These are phyloP conservation scores for Sebastiscus tertius DNA, from an alignment of 2,797 vertebrate species.

Conservation along the genomic window DNA sequence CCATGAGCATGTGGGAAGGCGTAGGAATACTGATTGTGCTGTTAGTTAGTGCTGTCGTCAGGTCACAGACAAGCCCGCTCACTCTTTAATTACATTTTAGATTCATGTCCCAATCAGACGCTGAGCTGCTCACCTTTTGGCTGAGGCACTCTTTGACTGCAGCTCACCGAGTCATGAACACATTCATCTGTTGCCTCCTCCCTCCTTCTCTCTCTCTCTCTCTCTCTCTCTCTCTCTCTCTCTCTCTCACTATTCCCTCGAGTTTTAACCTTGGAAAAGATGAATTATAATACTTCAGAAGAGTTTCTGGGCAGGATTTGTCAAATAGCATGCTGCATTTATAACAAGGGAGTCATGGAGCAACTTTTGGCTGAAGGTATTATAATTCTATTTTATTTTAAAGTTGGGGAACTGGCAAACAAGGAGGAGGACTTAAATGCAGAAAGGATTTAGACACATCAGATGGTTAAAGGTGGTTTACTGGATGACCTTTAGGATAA, in stretches of 20 bases:
- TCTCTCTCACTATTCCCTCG: neutral
- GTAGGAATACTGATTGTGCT: conserved; percentile 51
- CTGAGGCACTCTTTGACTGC: conserved; percentile 12
- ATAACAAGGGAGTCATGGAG: neutral
- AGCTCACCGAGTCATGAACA: conserved; percentile 1
- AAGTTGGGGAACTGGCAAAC: neutral
- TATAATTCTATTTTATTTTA: neutral
- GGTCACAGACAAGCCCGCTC: conserved; percentile 47
- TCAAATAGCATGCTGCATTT: neutral
- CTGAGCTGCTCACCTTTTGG: conserved; percentile 44
- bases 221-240: neutral
- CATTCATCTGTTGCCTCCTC: neutral
- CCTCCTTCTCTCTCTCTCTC: neutral
- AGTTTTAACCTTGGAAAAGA: conserved; percentile 42
- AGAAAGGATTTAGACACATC: neutral
- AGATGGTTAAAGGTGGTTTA: neutral
- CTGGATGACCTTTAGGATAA: neutral
- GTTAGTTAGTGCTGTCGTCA: conserved; percentile 32
- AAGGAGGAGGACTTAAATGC: neutral
- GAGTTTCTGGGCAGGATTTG: neutral
- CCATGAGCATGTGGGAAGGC: neutral
- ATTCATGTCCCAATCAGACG: conserved; percentile 66
- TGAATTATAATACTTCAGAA: neutral
- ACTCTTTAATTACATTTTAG: conserved; percentile 73
- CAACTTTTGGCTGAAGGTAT: neutral